phyloP scores from a whole-genome alignment of 2,797 vertebrate genomes.

The Clarias fuscus region DNA sequence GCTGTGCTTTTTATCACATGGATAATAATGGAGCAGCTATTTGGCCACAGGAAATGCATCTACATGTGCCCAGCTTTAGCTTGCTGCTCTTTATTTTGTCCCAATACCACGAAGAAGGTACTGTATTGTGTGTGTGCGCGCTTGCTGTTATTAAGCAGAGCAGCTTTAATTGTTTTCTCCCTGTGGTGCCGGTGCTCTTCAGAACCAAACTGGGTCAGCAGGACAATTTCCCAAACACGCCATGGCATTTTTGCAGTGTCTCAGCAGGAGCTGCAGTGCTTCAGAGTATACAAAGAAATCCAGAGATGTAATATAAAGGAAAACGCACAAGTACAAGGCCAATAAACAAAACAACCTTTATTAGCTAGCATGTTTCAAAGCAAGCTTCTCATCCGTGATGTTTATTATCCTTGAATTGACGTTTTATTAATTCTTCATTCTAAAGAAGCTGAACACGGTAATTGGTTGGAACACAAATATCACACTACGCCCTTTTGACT shows the following conservation, averaged over 20 bases:
- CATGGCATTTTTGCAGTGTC: conserved; percentile 32
- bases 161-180: conserved; percentile 55
- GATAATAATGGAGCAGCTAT: conserved; percentile 25
- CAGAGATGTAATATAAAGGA: background rate
- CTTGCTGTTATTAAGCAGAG: conserved; percentile 53
- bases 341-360: background rate
- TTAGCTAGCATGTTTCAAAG: background rate
- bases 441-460: background rate
- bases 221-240: conserved; percentile 22
- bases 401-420: background rate
- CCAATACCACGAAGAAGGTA: background rate
- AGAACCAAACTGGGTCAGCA: conserved; percentile 50
- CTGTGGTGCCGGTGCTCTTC: conserved; percentile 39
- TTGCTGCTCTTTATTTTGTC: conserved; percentile 14
- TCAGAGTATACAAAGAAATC: conserved; percentile 3
- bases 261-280: background rate
- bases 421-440: background rate
- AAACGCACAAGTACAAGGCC: background rate
- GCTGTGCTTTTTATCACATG: conserved; percentile 9
- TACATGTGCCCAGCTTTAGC: conserved; percentile 14
- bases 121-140: background rate
- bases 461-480: background rate
- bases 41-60: conserved; percentile 24
- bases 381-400: background rate
- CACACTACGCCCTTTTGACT: background rate